Evolutionary conservation across 2,113 vertebrate genomes (phyloP).

Genomic region (Coturnix japonica): DNA sequence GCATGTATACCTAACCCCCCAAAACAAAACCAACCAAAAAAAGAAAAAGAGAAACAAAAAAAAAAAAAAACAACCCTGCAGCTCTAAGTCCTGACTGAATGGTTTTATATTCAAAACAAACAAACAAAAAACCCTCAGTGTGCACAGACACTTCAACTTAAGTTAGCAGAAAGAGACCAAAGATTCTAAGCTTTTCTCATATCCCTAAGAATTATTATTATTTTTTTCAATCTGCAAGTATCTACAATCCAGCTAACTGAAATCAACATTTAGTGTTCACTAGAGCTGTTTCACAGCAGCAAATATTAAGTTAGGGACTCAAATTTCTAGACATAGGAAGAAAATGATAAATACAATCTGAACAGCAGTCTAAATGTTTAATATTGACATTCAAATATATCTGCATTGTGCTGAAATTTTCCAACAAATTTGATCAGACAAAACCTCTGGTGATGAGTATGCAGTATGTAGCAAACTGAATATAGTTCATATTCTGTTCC

Average conservation of each 20-base stretch:
- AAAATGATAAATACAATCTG: slow-evolving; percentile 83
- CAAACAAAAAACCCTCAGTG: slow-evolving; percentile 8
- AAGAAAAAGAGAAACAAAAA: background rate
- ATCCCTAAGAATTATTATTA: slow-evolving; percentile 74
- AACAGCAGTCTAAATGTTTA: slow-evolving; percentile 90
- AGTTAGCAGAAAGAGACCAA: slow-evolving; percentile 81
- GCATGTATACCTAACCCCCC: slow-evolving; percentile 87
- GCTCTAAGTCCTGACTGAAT: slow-evolving; percentile 87
- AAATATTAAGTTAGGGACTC: slow-evolving; percentile 80
- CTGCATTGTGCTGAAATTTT: slow-evolving; percentile 83
- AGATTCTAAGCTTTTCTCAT: slow-evolving; percentile 72
- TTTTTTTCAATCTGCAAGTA: slow-evolving; percentile 87
- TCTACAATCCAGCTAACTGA: slow-evolving; percentile 93
- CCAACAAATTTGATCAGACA: slow-evolving; percentile 71
- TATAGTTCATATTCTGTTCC: slow-evolving; percentile 82
- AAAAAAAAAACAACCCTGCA: slow-evolving; percentile 68
- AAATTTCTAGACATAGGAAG: slow-evolving; percentile 78
- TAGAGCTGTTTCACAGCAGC: slow-evolving; percentile 89
- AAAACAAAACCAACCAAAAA: slow-evolving; percentile 31
- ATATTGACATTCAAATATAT: slow-evolving; percentile 88
- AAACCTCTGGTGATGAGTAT: slow-evolving; percentile 71
- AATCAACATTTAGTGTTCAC: slow-evolving; percentile 93
- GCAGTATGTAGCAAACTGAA: slow-evolving; percentile 79
- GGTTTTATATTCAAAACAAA: slow-evolving; percentile 65
- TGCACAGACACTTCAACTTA: slow-evolving; percentile 88